Base-by-base conservation (phyloP, 2,888 invertebrate species). In the Coecobrya sp. region DNA sequence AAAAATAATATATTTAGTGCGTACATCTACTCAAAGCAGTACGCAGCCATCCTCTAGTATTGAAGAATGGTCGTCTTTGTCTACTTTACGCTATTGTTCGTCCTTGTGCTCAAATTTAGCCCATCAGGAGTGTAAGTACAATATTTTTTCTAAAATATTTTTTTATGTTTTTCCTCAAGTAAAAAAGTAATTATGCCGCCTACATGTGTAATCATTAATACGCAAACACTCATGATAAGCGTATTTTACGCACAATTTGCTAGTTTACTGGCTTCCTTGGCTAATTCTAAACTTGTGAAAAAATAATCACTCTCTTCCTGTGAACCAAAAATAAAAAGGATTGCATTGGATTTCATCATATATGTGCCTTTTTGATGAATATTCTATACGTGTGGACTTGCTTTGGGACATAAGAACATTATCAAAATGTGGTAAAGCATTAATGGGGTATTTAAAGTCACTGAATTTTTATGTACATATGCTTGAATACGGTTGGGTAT, bases 31-130 rank as follows among this genome's bases (percentile, higher is more conserved):
- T 79, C 85, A 52, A n/a, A 65, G 25, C 42, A 55, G 65, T 52
- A 70, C 76, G 27, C 73, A 30, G 59, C 27, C 82, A 84, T 88
- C 91, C 86, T 92, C 82, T 87, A 87, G 82, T 45, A 87, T 62
- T 92, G 90, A 92, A 93, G 94, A 94, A 95, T 95, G 95, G 94
- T 94, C 93, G 92, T 93, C 93, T 93, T 94, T 76, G 92, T 94
- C 93, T 94, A 94, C 93, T 86, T 94, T 91, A 93, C 94, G 91
- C 93, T 95, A 91, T 93, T 94, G 86, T 94, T 93, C 94, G 93
- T 95, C 94, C 94, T 95, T 93, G 94, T 95, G 95, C 95, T 95
- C 95, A 95, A 95, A 94, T 95, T 93, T 91, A 93, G 93, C 93
- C 91, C 94, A 86, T 88, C 91, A 88, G 94, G 93, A 94, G 94